Evolutionary conservation across 2,888 invertebrate species (phyloP).

Genomic region (Sussaba pulchella): DNA sequence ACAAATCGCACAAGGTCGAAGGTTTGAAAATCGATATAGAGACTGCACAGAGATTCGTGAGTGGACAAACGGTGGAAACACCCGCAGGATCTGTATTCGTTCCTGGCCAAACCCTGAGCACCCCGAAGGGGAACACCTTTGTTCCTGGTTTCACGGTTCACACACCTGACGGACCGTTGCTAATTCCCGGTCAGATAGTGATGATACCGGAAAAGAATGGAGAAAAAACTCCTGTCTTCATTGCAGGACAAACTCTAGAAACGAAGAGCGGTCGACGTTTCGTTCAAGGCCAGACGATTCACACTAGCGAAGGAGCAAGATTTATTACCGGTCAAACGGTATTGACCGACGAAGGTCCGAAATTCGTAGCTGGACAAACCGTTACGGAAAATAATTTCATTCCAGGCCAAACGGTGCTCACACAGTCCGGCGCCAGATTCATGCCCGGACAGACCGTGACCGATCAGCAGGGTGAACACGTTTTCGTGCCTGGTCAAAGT

Average conservation of each 20-base stretch:
- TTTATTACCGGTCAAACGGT: slow-evolving; percentile 88
- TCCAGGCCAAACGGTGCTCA: slow-evolving; percentile 80
- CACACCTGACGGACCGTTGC: slow-evolving; percentile 88
- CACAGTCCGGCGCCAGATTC: slow-evolving; percentile 85
- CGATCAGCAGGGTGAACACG: slow-evolving; percentile 86
- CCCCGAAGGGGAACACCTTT: slow-evolving; percentile 89
- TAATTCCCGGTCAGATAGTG: slow-evolving; percentile 91
- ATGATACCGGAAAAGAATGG: slow-evolving; percentile 85
- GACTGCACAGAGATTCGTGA: slow-evolving; percentile 89
- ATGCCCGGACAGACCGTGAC: slow-evolving; percentile 88
- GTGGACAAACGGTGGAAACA: slow-evolving; percentile 90
- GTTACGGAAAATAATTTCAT: slow-evolving; percentile 83
- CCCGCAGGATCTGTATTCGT: slow-evolving; percentile 90
- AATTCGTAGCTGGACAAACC: slow-evolving; percentile 87
- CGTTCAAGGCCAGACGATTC: slow-evolving; percentile 88
- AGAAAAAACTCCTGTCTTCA: slow-evolving; percentile 86
- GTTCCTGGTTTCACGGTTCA: slow-evolving; percentile 90
- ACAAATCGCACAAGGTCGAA: slow-evolving; percentile 87
- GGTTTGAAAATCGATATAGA: slow-evolving; percentile 88
- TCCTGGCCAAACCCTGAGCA: slow-evolving; percentile 91
- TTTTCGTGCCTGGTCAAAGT: slow-evolving; percentile 88
- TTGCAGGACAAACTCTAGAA: slow-evolving; percentile 89
- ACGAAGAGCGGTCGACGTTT: slow-evolving; percentile 86
- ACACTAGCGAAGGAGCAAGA: slow-evolving; percentile 86
- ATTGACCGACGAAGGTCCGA: slow-evolving; percentile 87